Percentiles rank a stretch among this genome's conserved stretches.
phyloP scores from a whole-genome alignment of 2,797 vertebrate genomes.

The Ataeniobius toweri region DNA sequence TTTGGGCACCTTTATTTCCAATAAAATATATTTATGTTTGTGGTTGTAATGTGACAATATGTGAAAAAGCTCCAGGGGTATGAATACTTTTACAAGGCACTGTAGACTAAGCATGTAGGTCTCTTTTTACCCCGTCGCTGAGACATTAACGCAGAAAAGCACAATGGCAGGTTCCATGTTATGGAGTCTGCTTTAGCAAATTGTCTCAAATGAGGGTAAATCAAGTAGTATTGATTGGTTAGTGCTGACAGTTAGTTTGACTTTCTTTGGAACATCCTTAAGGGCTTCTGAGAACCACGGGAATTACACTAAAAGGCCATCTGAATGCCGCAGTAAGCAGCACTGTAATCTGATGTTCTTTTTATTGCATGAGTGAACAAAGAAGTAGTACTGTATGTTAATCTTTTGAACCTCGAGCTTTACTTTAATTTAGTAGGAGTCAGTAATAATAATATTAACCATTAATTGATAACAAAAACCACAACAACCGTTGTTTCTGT shows the following conservation, averaged over 20 bases:
- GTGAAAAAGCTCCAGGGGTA: too few relatives aligned
- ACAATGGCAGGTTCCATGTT: not conserved
- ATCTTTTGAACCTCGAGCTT: conserved; percentile 27
- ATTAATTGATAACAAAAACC: not conserved
- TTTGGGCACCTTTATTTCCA: too few relatives aligned
- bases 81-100: too few relatives aligned
- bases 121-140: not conserved
- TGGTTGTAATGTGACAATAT: too few relatives aligned
- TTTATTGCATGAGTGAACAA: conserved; percentile 30
- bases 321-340: conserved; percentile 52
- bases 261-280: conserved; percentile 40
- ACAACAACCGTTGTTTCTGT: not conserved
- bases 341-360: conserved; percentile 42
- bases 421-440: conserved; percentile 30
- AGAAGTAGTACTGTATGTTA: conserved; percentile 2
- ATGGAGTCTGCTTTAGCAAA: conserved; percentile 29
- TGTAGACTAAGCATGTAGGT: not conserved
- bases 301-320: conserved; percentile 48
- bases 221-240: conserved; percentile 49
- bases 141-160: not conserved
- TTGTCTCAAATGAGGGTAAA: conserved; percentile 33
- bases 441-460: conserved; percentile 4
- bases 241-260: conserved; percentile 49
- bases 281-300: conserved; percentile 32
- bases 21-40: too few relatives aligned